A percentile compares a stretch with the other conserved stretches of the same genome.
Conservation (phyloP, 2,888 invertebrate species). For the Drosophila falleni region DNA sequence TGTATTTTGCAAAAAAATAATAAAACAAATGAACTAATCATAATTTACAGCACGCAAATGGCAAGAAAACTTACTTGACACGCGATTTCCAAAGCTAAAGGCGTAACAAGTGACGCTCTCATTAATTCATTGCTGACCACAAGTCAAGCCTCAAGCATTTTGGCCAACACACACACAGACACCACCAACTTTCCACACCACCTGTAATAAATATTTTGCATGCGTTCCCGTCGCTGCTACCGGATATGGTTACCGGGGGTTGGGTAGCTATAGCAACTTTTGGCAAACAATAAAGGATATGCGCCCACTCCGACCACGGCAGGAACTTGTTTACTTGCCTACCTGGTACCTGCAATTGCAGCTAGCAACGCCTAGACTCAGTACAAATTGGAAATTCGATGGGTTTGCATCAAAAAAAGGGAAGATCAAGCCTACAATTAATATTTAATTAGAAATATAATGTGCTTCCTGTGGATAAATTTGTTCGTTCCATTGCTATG, state of each 20-base stretch:
- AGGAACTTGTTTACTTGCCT: constrained; percentile 70
- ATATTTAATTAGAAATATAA: constrained; percentile 3
- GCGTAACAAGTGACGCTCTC: constrained; percentile 67
- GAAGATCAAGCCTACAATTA: constrained; percentile 5
- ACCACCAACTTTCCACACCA: constrained; percentile 2
- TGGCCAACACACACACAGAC: constrained; percentile 10
- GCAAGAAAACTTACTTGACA: constrained; percentile 34
- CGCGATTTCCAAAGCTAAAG: constrained; percentile 38
- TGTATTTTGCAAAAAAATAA: constrained; percentile 36
- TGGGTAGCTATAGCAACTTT: constrained; percentile 83
- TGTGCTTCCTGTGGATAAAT: constrained; percentile 54
- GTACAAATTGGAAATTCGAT: constrained; percentile 58
- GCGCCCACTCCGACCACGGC: constrained; percentile 29
- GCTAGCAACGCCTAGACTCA: constrained; percentile 44
- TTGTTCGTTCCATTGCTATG: constrained; percentile 53
- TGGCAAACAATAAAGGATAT: constrained; percentile 62
- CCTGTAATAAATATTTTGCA: constrained; percentile 56
- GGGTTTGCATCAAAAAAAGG: constrained; percentile 24
- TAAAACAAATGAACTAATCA: constrained; percentile 62
- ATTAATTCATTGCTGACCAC: constrained; percentile 44
- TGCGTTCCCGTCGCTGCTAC: constrained; percentile 33
- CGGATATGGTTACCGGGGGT: constrained; percentile 45
- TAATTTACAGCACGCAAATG: constrained; percentile 68
- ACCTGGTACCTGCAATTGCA: constrained; percentile 61
- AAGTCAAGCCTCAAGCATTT: constrained; percentile 10